phyloP scores from a whole-genome alignment of 2,797 vertebrate genomes.

The Choloepus didactylus region DNA sequence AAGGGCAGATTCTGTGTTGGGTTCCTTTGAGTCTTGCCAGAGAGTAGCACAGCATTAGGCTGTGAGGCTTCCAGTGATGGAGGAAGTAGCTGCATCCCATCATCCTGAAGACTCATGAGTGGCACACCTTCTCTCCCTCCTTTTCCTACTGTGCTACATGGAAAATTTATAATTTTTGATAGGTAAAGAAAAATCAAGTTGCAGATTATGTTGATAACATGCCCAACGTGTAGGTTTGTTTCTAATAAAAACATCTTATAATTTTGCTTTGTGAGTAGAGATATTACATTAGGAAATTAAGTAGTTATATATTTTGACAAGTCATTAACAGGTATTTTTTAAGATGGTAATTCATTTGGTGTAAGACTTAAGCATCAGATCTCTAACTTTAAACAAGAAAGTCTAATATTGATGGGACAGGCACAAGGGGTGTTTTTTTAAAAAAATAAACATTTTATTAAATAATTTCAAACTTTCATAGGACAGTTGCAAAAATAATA shows the following conservation, averaged over 20 bases:
- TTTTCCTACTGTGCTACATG: neutral
- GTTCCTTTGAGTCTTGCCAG: neutral
- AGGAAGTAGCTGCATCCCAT: too few species aligned
- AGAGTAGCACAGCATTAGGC: accelerated
- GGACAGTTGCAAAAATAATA: too few species aligned
- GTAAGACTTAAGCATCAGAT: neutral
- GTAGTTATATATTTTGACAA: neutral
- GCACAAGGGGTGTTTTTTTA: neutral
- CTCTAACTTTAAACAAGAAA: neutral
- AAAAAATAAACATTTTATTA: neutral
- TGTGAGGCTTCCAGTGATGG: neutral
- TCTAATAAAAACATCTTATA: neutral
- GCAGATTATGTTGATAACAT: neutral
- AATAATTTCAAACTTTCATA: too few species aligned
- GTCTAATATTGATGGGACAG: neutral
- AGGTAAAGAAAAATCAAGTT: neutral
- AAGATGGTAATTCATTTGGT: neutral
- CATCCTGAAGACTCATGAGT: neutral
- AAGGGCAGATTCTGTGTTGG: neutral
- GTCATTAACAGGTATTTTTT: slow-evolving; percentile 3
- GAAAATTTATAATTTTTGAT: neutral
- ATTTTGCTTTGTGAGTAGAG: slow-evolving; percentile 25
- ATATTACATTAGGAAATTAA: neutral
- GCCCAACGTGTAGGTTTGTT: neutral
- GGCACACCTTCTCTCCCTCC: neutral